Conservation (phyloP, 2,797 vertebrate species). For the Phaenicophaeus curvirostris region DNA sequence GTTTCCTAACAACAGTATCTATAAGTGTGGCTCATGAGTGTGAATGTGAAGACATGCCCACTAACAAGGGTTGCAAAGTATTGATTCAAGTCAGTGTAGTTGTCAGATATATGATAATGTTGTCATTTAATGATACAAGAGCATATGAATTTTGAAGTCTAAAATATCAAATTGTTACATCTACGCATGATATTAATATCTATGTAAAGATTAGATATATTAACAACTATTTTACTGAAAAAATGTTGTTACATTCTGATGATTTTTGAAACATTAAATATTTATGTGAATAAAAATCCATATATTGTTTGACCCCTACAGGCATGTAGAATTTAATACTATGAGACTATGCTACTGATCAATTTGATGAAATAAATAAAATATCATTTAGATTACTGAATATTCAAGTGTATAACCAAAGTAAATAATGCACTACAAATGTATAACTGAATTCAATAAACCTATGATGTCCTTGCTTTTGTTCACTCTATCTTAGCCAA, state of each 20-base stretch:
- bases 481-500: neutral
- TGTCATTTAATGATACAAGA: neutral
- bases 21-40: neutral
- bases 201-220: neutral
- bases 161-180: neutral
- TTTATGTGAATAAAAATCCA: neutral
- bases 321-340: neutral
- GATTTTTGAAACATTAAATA: neutral
- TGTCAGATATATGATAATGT: neutral
- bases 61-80: neutral
- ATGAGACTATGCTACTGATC: neutral
- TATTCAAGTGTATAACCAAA: neutral
- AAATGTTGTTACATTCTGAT: neutral
- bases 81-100: neutral
- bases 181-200: neutral
- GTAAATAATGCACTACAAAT: neutral
- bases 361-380: neutral
- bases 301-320: neutral
- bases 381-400: slow-evolving; percentile 14
- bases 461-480: neutral
- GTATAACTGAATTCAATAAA: neutral
- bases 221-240: neutral
- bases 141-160: neutral
- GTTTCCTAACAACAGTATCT: neutral
- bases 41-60: neutral